These are phyloP conservation scores for Cebidichthys violaceus DNA, from an alignment of 2,113 vertebrate genomes.

Conservation along the genomic window DNA sequence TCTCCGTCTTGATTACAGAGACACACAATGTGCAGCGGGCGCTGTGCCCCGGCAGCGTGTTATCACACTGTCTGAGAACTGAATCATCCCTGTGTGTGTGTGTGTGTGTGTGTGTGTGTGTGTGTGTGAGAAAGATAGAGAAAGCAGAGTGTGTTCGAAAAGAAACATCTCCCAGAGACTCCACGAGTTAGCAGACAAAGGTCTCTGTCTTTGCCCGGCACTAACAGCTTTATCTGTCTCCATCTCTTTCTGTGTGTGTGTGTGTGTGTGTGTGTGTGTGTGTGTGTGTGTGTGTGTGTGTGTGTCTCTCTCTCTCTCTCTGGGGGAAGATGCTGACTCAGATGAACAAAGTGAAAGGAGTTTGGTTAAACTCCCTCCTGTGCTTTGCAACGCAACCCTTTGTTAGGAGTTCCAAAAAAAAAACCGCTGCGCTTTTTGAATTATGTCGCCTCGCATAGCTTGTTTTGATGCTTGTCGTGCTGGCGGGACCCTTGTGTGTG, in stretches of 20 bases:
- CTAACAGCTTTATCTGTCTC: slow-evolving; percentile 35
- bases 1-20: slow-evolving; percentile 69
- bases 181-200: slow-evolving; percentile 56
- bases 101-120: slow-evolving; percentile 27
- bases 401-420: slow-evolving; percentile 34
- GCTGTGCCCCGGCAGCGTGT: slow-evolving; percentile 52
- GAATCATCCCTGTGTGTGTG: slow-evolving; percentile 59
- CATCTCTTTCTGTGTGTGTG: slow-evolving; percentile 36
- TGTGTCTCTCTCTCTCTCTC: slow-evolving; percentile 38
- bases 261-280: too few relatives aligned
- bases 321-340: slow-evolving; percentile 66
- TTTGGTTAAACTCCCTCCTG: slow-evolving; percentile 32
- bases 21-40: slow-evolving; percentile 59
- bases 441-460: not conserved
- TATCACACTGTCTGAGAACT: slow-evolving; percentile 68
- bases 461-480: slow-evolving; percentile 43
- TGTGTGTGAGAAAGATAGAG: slow-evolving; percentile 4
- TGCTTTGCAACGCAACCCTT: slow-evolving; percentile 42
- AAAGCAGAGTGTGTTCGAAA: slow-evolving; percentile 37
- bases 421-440: slow-evolving; percentile 20
- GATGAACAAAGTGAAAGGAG: slow-evolving; percentile 65
- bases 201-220: slow-evolving; percentile 53
- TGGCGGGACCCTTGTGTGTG: not conserved
- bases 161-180: slow-evolving; percentile 58
- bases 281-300: too few relatives aligned